Conservation (phyloP, 2,797 vertebrate genomes). For the Darevskia mixta region DNA sequence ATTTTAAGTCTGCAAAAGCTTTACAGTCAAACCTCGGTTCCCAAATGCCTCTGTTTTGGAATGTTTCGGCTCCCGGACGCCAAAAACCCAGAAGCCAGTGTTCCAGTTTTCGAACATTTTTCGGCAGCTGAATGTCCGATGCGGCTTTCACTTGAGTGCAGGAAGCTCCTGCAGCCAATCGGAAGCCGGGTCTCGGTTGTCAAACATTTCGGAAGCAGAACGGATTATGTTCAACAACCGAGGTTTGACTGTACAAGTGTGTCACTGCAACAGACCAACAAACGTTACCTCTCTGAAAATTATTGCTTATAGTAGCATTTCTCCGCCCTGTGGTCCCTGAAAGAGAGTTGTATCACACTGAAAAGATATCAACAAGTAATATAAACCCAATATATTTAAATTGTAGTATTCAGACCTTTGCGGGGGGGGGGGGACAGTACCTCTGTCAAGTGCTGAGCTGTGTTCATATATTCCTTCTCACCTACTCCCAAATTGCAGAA, state of each 20-base stretch:
- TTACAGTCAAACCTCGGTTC: no score
- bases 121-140: no score
- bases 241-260: neutral
- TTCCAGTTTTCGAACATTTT: no score
- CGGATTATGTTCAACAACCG: no score
- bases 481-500: constrained; percentile 75
- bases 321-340: neutral
- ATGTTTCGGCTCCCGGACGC: no score
- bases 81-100: no score
- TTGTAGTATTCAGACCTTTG: fast-evolving
- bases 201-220: no score
- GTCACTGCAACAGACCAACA: neutral
- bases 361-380: neutral
- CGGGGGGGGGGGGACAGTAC: neutral
- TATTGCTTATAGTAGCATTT: neutral
- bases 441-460: neutral
- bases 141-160: no score
- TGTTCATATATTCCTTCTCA: neutral
- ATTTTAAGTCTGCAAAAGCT: neutral
- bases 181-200: no score
- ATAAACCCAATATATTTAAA: fast-evolving
- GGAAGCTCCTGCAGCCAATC: no score
- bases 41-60: no score
- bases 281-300: neutral
- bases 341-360: neutral